phyloP scores from a whole-genome alignment of 1,140 invertebrate species.

The Pogonomyrmex californicus region DNA sequence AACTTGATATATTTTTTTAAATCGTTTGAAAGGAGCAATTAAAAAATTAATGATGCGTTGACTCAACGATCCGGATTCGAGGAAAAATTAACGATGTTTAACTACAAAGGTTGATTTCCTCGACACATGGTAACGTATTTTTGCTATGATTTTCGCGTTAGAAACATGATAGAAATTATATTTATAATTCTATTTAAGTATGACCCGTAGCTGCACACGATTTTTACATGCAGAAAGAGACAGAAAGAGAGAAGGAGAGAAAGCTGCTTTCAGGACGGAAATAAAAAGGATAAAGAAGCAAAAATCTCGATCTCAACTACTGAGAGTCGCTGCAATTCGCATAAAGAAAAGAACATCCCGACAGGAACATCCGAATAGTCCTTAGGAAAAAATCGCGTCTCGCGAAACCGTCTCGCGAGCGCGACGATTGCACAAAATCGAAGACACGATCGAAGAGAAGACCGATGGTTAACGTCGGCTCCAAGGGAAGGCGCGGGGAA shows the following conservation, averaged over 20 bases:
- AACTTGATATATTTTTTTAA: not conserved
- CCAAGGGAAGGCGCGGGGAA: constrained; percentile 13
- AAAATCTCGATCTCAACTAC: constrained; percentile 14
- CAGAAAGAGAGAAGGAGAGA: not conserved
- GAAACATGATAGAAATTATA: not conserved
- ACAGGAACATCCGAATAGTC: constrained; percentile 5
- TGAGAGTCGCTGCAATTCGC: not conserved
- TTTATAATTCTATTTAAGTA: not conserved
- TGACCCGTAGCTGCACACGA: not conserved
- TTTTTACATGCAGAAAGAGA: not conserved
- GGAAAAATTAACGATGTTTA: not conserved
- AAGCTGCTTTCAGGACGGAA: constrained; percentile 3
- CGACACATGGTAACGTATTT: not conserved
- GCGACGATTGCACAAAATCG: constrained; percentile 53
- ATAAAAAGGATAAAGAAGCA: not conserved
- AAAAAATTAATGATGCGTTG: constrained; percentile 1
- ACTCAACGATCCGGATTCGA: not conserved
- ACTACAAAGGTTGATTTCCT: not conserved
- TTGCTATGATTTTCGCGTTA: not conserved
- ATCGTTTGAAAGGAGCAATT: not conserved
- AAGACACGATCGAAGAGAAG: constrained; percentile 37
- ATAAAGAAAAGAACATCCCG: not conserved
- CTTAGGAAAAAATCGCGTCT: constrained; percentile 14
- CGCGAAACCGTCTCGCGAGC: not conserved
- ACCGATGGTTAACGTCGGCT: constrained; percentile 6